Evolutionary conservation across 2,113 vertebrate species (phyloP).

Genomic region (Aspiorhynchus laticeps): DNA sequence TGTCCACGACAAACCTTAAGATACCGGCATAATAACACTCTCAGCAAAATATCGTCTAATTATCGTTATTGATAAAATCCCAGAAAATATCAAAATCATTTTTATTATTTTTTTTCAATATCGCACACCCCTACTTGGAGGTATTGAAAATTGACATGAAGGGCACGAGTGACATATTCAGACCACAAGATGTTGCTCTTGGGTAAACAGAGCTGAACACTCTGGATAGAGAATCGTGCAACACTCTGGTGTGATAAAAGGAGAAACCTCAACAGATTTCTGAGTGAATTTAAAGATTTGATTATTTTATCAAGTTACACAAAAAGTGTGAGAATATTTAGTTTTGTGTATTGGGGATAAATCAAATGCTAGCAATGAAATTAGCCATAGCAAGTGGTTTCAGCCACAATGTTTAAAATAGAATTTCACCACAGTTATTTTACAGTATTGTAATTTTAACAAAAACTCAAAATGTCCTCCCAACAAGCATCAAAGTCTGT

Average conservation of each 20-base stretch:
- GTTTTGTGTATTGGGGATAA: not conserved
- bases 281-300: not conserved
- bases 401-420: not conserved
- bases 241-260: not conserved
- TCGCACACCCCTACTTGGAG: not conserved
- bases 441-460: not conserved
- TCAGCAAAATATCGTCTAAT: too few species aligned
- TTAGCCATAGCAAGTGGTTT: not conserved
- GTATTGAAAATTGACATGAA: not conserved
- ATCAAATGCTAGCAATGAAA: not conserved
- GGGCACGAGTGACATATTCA: not conserved
- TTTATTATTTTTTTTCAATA: too few species aligned
- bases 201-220: not conserved
- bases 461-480: not conserved
- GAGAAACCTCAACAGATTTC: not conserved
- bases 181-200: not conserved
- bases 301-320: not conserved
- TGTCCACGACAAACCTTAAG: too few species aligned
- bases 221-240: not conserved
- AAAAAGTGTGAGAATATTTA: not conserved
- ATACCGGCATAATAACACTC: too few species aligned
- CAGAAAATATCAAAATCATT: too few species aligned
- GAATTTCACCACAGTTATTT: not conserved
- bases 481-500: not conserved
- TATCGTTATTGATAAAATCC: too few species aligned